Percentiles rank a stretch among this genome's conserved stretches.
Evolutionary conservation across 2,797 vertebrate species (phyloP).

Genomic region (Falco berigora): DNA sequence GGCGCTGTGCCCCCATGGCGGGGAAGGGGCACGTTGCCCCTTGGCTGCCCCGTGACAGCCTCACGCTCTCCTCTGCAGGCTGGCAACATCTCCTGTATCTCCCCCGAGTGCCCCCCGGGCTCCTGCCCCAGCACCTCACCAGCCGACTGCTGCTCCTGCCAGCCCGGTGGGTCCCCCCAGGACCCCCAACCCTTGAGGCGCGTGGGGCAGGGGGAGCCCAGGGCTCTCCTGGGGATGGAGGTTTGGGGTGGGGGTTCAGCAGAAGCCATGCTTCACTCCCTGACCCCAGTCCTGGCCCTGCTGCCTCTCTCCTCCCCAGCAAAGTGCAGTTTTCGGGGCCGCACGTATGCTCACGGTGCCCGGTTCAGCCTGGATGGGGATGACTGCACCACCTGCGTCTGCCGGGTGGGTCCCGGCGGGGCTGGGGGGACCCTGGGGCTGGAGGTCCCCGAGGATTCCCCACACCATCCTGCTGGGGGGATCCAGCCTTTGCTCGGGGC

Average conservation of each 20-base stretch:
- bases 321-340: constrained; percentile 70
- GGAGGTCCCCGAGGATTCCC: neutral
- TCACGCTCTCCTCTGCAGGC: neutral
- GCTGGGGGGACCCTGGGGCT: neutral
- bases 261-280: neutral
- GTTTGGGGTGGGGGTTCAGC: neutral
- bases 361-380: constrained; percentile 70
- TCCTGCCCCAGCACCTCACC: constrained; percentile 52
- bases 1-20: too few species aligned
- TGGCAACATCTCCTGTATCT: constrained; percentile 76
- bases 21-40: neutral
- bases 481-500: neutral
- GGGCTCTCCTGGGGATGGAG: too few species aligned
- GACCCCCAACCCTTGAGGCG: neutral
- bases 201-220: rapidly evolving
- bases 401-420: constrained; percentile 59
- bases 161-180: constrained; percentile 58
- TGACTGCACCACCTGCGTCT: constrained; percentile 72
- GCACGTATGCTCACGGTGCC: constrained; percentile 53
- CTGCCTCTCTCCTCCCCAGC: constrained; percentile 32
- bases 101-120: constrained; percentile 66
- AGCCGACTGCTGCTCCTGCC: constrained; percentile 69
- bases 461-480: neutral
- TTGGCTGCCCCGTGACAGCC: neutral
- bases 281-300: neutral